Evolutionary conservation across 2,888 invertebrate species (phyloP), one percentile per base, ranked within the genome.

Genomic region (Chloroclysta siterata): DNA sequence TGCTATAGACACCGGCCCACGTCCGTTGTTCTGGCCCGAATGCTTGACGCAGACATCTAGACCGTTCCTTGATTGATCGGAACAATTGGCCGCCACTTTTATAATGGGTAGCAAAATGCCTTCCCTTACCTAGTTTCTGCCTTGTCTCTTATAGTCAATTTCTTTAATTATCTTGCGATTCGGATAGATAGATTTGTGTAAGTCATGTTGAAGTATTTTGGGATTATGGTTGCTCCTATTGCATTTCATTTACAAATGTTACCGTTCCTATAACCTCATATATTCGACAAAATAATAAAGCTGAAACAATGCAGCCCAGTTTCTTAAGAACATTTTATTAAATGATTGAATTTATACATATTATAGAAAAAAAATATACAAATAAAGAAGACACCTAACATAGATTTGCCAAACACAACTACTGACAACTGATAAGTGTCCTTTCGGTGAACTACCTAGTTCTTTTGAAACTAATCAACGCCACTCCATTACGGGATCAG

Each of bases 391-490:
- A 33, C 22, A 8, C 33, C 33, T 84, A 83, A 17, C 3, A 2
- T 22, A 2, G 1, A 22, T 22, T 22, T 22, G 22, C 22, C 22
- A 22, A 22, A 22, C 22, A 22, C 22, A 22, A 22, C 3, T 1
- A 22, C 22, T 22, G 22, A 22, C 22, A 22, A 10, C 47, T 22
- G 17, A 46, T 46, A 13, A 14, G 14, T 46, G 11, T 17, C 46
- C 46, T 46, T 46, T 46, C 15, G 17, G 10, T 48, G n/a, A 28
- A 22, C 13, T n/a, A n/a, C n/a, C n/a, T 28, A 22, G 22, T 28
- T 7, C n/a, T 48, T 48, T 6, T 80, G 84, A 88, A 90, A 88
- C 89, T 86, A 91, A 91, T 91, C 90, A 91, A 78, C 82, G 85
- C 77, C 76, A 57, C 71, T 73, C 85, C 85, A 87, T 90, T 88